Base-by-base conservation (phyloP, 2,113 vertebrate species). In the Gobiocypris rarus region DNA sequence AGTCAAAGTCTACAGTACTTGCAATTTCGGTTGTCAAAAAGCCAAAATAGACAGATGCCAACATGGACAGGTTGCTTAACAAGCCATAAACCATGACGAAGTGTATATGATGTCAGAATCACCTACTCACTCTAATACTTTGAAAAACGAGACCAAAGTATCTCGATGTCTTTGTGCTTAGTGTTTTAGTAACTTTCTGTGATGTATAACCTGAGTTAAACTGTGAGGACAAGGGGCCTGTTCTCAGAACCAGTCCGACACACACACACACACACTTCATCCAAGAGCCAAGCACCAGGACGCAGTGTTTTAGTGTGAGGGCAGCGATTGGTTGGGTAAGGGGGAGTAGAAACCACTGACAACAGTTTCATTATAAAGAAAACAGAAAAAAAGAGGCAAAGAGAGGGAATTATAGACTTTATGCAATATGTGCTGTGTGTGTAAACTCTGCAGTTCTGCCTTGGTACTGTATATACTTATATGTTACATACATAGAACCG, bases 261-360 rank as follows among this genome's bases (percentile, higher is more conserved):
- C n/a, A 73, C 69, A 38, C 14, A 9, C 61, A 67, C 50, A 84
- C 75, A 45, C 50, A 24, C 9, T 24, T 69, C 13, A 70, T 5
- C 17, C 17, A 17, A 52, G 81, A 76, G 73, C 4, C 9, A 76
- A 75, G 8, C 9, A 3, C 34, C 17, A 34, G 41, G 17, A 77
- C 15, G 3, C 28, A 67, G 26, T 0, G 59, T 77, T 26, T 52
- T 1, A 28, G 63, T 45, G 56, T 34, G 9, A 75, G 59, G 7
- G 50, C 56, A 50, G 50, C 0, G 84, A 83, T 85, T 88, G 86
- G 86, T 50, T 52, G 50, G 14, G 45, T 52, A 15, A 31, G 70
- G 69, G 81, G 84, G 86, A 81, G 86, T 83, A 50, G 24, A 71
- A 38, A 34, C 34, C 61, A 22, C 58, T 28, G 38, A 50, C 65